A percentile compares a stretch with the other conserved stretches of the same genome.
phyloP scores from a whole-genome alignment of 2,797 vertebrate species.

The Sebastiscus tertius region DNA sequence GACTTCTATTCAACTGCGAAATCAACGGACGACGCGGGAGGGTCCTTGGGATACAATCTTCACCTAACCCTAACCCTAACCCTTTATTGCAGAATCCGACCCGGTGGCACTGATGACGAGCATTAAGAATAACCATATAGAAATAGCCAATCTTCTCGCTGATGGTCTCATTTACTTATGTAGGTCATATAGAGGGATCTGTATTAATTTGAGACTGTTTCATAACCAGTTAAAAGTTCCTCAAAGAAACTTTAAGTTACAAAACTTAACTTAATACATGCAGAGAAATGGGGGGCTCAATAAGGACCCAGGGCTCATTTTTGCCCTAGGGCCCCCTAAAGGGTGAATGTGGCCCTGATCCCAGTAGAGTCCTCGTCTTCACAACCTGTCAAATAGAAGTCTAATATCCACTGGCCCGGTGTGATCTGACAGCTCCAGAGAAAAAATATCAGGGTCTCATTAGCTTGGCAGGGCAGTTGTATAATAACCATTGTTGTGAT shows the following conservation, averaged over 20 bases:
- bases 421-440: background rate
- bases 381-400: background rate
- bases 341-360: background rate
- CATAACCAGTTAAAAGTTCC: background rate
- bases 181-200: background rate
- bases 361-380: background rate
- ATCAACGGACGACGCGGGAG: too few species aligned
- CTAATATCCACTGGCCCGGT: background rate
- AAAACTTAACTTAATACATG: background rate
- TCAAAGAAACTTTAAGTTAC: background rate
- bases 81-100: background rate
- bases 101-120: background rate
- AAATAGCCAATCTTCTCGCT: background rate
- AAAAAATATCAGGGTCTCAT: background rate
- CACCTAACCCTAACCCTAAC: too few species aligned
- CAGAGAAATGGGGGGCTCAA: background rate
- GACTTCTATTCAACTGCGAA: too few species aligned
- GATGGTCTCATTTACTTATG: background rate
- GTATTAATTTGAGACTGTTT: background rate
- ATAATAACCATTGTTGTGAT: background rate
- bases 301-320: background rate
- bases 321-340: rapidly evolving
- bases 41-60: too few species aligned
- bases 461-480: background rate
- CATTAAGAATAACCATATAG: background rate